Evolutionary conservation across 2,888 invertebrate genomes (phyloP).

Genomic region (Oxystoma pomonae): DNA sequence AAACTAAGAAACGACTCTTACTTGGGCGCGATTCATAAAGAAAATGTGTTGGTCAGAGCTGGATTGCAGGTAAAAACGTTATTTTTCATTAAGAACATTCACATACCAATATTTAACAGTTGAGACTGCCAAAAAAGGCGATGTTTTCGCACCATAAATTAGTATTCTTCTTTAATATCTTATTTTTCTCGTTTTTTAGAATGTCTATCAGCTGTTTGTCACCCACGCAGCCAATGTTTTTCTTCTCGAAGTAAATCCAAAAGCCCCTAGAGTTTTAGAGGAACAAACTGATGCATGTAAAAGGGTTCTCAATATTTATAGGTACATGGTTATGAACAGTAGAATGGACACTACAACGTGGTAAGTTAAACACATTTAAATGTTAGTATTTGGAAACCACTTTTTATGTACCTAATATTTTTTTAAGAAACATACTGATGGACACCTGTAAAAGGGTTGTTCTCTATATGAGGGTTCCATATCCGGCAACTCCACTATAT

Average conservation of each 20-base stretch:
- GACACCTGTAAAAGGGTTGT: no score
- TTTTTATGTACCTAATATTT: no score
- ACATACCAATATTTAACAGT: no score
- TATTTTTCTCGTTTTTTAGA: slow-evolving; percentile 57
- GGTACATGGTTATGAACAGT: slow-evolving; percentile 96
- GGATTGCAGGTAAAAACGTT: slow-evolving; percentile 76
- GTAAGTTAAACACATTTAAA: no score
- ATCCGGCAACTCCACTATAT: no score
- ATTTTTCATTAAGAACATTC: no score
- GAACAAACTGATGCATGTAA: slow-evolving; percentile 96
- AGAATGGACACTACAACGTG: slow-evolving; percentile 89
- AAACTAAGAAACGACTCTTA: slow-evolving; percentile 81
- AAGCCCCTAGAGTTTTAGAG: slow-evolving; percentile 68
- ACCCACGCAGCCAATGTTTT: slow-evolving; percentile 95
- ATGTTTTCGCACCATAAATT: no score
- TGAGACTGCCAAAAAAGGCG: no score
- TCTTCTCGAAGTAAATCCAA: slow-evolving; percentile 63
- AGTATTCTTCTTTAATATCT: no score
- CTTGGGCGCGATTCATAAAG: slow-evolving; percentile 76
- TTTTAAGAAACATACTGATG: no score
- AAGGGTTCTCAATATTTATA: slow-evolving; percentile 90
- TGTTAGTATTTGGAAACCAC: no score
- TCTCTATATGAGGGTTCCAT: no score
- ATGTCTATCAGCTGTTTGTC: slow-evolving; percentile 82
- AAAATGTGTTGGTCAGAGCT: slow-evolving; percentile 75